Conservation (phyloP, 2,113 vertebrate genomes). For the Motacilla tschutschensis region DNA sequence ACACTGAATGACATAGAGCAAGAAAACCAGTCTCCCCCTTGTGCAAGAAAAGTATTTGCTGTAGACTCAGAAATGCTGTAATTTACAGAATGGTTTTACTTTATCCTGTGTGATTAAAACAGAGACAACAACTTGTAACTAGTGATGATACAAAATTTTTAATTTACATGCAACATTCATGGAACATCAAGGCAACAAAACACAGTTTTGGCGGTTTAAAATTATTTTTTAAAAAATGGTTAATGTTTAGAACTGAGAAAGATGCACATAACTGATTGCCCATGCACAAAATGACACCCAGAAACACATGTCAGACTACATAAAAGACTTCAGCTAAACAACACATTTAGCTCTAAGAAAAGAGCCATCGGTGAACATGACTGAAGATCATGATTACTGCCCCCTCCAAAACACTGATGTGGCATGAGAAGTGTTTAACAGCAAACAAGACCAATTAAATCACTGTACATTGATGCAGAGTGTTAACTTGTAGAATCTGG, state of each 20-base stretch:
- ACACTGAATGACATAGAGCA: background rate
- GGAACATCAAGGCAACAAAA: constrained; percentile 66
- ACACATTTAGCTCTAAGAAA: constrained; percentile 56
- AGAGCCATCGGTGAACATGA: constrained; percentile 44
- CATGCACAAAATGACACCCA: constrained; percentile 63
- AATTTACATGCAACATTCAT: constrained; percentile 75
- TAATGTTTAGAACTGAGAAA: constrained; percentile 46
- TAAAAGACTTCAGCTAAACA: constrained; percentile 44
- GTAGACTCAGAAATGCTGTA: background rate
- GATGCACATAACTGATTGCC: constrained; percentile 16
- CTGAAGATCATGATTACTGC: constrained; percentile 35
- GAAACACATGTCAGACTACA: constrained; percentile 19
- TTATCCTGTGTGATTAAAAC: background rate
- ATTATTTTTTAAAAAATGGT: constrained; percentile 1
- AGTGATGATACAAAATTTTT: constrained; percentile 73
- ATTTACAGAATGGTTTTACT: background rate
- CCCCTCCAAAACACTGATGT: background rate
- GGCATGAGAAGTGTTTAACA: constrained; percentile 1
- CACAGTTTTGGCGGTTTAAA: constrained; percentile 22
- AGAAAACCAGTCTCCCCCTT: background rate
- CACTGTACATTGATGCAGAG: constrained; percentile 27
- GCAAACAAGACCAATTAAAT: constrained; percentile 10
- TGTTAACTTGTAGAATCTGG: background rate
- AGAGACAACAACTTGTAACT: constrained; percentile 12
- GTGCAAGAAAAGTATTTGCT: background rate